Evolutionary conservation across 2,888 invertebrate species (phyloP), one percentile per base, ranked within the genome.

Genomic region (Ryuthela nishihirai): DNA sequence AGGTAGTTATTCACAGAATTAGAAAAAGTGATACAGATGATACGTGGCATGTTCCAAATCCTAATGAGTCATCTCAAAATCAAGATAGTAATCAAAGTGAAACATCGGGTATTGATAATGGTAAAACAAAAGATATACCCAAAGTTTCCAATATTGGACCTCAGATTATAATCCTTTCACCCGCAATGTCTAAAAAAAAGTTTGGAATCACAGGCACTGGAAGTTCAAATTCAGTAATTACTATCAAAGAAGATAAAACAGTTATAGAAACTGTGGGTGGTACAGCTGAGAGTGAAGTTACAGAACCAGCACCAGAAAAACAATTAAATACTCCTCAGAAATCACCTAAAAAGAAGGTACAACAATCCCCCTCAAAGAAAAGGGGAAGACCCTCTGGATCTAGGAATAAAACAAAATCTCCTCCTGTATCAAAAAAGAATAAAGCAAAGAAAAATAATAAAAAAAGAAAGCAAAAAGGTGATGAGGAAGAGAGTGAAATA

Each of bases 41-140:
- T 32, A 48, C 53, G n/a, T 59, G 59, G 59, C 59, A 59, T 53
- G 59, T 59, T 9, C 59, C 56, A 32, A n/a, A n/a, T n/a, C n/a
- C n/a, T n/a, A n/a, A n/a, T n/a, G n/a, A n/a, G n/a, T n/a, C n/a
- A n/a, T n/a, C n/a, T n/a, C 25, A 23, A 2, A 52, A 24, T 23
- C 36, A 21, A 12, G n/a, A 21, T n/a, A 40, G 47, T 36, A 35
- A 29, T 4, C n/a, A 20, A 12, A 29, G 17, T 24, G 18, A 47
- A 26, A 39, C 23, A 7, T 24, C 15, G 7, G n/a, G n/a, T n/a
- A 42, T 15, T 21, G 25, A 35, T 10, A 34, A 7, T 25, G 43
- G 48, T 12, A 47, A 20, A 6, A 18, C 10, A 6, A 24, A 17
- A 5, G 46, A 46, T 4, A 24, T 47, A 9, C 29, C 29, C 15